phyloP scores from a whole-genome alignment of 2,797 vertebrate genomes.

The Botia kubotai region DNA sequence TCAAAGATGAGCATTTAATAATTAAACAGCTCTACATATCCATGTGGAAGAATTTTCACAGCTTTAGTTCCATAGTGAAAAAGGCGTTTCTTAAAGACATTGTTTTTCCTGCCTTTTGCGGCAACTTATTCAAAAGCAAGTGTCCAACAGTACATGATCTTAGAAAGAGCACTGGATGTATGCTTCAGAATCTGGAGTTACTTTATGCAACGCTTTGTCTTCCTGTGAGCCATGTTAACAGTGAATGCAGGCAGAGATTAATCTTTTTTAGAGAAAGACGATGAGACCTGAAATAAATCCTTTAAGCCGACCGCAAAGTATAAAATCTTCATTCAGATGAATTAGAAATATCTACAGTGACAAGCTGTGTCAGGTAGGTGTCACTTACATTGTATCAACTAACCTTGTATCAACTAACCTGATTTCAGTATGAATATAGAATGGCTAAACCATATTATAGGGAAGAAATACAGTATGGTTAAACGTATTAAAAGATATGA shows the following conservation, averaged over 20 bases:
- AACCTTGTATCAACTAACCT: neutral
- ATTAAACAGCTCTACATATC: neutral
- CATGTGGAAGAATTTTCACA: neutral
- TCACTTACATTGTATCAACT: slow-evolving; percentile 1
- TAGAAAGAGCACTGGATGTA: neutral
- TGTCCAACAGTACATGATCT: neutral
- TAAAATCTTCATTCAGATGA: slow-evolving; percentile 9
- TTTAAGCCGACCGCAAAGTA: slow-evolving; percentile 7
- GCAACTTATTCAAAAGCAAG: neutral
- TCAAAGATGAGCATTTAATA: neutral
- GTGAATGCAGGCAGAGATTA: slow-evolving; percentile 70
- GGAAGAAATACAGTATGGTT: neutral
- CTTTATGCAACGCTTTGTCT: neutral
- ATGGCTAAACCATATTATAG: neutral
- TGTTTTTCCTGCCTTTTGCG: neutral
- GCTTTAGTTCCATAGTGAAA: neutral
- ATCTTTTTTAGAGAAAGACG: slow-evolving; percentile 72
- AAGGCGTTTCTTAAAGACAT: neutral
- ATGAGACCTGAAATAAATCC: slow-evolving; percentile 53
- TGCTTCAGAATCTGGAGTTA: slow-evolving; percentile 3
- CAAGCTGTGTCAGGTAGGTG: slow-evolving; percentile 2
- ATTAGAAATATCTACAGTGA: neutral
- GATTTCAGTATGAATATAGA: neutral
- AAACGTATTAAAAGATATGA: neutral
- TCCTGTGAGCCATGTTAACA: neutral